These are phyloP conservation scores for Thalassophryne amazonica DNA, from an alignment of 2,797 vertebrate species.

Conservation along the genomic window DNA sequence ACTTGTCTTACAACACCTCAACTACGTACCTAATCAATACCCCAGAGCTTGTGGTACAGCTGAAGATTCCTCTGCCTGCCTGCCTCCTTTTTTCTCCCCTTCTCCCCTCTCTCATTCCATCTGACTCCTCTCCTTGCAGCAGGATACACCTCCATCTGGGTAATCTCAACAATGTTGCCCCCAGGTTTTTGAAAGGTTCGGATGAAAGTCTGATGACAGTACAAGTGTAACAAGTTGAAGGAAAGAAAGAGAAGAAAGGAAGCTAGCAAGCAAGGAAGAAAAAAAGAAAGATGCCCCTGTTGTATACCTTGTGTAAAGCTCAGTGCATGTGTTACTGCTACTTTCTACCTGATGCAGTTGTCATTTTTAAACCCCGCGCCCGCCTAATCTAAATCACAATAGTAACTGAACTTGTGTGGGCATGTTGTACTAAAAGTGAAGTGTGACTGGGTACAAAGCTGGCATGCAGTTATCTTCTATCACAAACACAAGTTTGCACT, in stretches of 20 bases:
- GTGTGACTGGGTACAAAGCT: too few species aligned
- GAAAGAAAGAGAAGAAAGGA: conserved; percentile 26
- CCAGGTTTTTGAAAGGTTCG: conserved; percentile 58
- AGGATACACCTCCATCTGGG: conserved; percentile 61
- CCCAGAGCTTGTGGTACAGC: conserved; percentile 50
- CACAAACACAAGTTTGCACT: too few species aligned
- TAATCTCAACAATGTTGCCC: conserved; percentile 23
- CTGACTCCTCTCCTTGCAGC: conserved; percentile 59
- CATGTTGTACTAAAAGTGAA: too few species aligned
- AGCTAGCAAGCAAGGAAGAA: conserved; percentile 24
- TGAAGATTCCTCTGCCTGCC: conserved; percentile 45
- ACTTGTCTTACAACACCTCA: conserved; percentile 68
- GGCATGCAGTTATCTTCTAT: too few species aligned
- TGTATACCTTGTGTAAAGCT: too few species aligned
- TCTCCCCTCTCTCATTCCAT: conserved; percentile 24
- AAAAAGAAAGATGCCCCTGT: conserved; percentile 62
- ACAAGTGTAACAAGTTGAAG: conserved; percentile 46
- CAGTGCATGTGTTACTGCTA: too few species aligned
- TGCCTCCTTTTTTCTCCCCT: conserved; percentile 17
- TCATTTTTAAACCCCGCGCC: too few species aligned
- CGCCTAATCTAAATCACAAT: too few species aligned
- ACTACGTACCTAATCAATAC: conserved; percentile 68
- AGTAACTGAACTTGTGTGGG: too few species aligned
- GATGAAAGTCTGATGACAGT: conserved; percentile 72
- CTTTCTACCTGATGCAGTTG: too few species aligned